phyloP scores from a whole-genome alignment of 2,888 invertebrate genomes.

The Osedax fenrisi region DNA sequence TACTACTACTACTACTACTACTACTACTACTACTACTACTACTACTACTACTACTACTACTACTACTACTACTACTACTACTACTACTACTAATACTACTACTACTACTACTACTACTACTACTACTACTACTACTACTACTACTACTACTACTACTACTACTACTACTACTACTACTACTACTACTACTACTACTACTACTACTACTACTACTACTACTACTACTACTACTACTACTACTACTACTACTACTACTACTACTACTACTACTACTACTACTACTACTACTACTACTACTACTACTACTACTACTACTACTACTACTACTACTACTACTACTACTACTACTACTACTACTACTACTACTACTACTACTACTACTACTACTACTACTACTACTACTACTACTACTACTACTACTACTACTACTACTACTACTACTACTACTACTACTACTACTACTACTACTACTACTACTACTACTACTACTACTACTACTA shows the following conservation, averaged over 20 bases:
- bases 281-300: slow-evolving; percentile 20
- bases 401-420: slow-evolving; percentile 18
- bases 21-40: slow-evolving; percentile 13
- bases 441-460: slow-evolving; percentile 17
- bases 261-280: slow-evolving; percentile 19
- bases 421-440: slow-evolving; percentile 20
- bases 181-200: slow-evolving; percentile 18
- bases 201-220: slow-evolving; percentile 20
- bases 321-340: slow-evolving; percentile 12
- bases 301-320: slow-evolving; percentile 16
- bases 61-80: slow-evolving; percentile 12
- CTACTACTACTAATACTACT: too few relatives aligned
- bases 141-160: slow-evolving; percentile 18
- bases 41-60: background rate
- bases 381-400: slow-evolving; percentile 19
- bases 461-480: slow-evolving; percentile 17
- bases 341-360: slow-evolving; percentile 14
- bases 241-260: slow-evolving; percentile 16
- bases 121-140: slow-evolving; percentile 14
- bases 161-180: slow-evolving; percentile 19
- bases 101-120: slow-evolving; percentile 15
- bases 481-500: slow-evolving; percentile 14
- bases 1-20: background rate
- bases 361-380: slow-evolving; percentile 17
- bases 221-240: slow-evolving; percentile 17